Conservation (phyloP, 2,888 invertebrate species). For the Tinea pellionella region DNA sequence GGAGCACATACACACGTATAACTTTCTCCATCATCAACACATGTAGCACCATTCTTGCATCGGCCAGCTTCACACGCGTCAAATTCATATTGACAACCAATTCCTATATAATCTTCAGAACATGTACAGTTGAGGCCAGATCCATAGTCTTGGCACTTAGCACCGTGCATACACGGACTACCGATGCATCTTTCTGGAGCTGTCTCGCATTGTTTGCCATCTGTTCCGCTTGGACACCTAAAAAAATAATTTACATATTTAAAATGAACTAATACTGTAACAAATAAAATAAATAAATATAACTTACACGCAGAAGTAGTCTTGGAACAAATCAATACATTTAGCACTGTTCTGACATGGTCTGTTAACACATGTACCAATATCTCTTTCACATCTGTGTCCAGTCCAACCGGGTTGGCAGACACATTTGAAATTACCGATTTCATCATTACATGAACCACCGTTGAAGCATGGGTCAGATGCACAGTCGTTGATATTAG, state of each 20-base stretch:
- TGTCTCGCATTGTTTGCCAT: constrained; percentile 96
- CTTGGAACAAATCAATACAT: constrained; percentile 92
- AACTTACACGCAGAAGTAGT: constrained; percentile 91
- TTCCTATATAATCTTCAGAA: constrained; percentile 84
- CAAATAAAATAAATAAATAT: constrained; percentile 16
- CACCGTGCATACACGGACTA: constrained; percentile 95
- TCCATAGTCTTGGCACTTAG: constrained; percentile 95
- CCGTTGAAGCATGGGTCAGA: constrained; percentile 88
- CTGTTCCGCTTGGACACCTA: constrained; percentile 93
- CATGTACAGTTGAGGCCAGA: constrained; percentile 96
- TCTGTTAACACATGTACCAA: constrained; percentile 85
- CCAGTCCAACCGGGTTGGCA: constrained; percentile 92
- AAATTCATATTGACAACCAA: constrained; percentile 94
- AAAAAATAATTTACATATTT: constrained; percentile 20
- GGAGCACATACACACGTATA: constrained; percentile 89
- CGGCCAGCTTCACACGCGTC: constrained; percentile 90
- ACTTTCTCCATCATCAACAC: constrained; percentile 85
- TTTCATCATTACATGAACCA: constrained; percentile 88
- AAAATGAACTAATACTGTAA: not conserved
- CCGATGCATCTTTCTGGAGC: constrained; percentile 95
- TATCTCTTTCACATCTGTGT: constrained; percentile 84
- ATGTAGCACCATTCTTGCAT: constrained; percentile 95
- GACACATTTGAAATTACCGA: constrained; percentile 84
- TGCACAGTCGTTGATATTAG: constrained; percentile 88
- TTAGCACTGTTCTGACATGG: constrained; percentile 95